phyloP scores from a whole-genome alignment of 53 echinoderm and acorn worm species.

The Luidia sarsii region DNA sequence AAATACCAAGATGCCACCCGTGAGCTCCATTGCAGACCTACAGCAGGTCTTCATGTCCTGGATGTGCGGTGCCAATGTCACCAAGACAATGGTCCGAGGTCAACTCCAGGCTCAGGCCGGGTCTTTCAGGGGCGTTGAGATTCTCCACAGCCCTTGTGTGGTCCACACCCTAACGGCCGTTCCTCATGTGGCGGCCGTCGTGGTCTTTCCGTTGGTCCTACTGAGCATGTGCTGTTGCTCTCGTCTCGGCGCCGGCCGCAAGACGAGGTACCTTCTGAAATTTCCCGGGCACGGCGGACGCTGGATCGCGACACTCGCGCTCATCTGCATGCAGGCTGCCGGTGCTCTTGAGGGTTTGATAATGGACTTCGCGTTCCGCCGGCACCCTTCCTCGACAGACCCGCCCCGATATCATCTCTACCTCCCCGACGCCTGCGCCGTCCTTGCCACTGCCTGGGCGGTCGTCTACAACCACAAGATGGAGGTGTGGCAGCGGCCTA shows the following conservation, averaged over 20 bases:
- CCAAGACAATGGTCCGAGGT: neutral
- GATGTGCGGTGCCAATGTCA: conserved; percentile 33
- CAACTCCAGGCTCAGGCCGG: neutral
- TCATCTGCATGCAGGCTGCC: neutral
- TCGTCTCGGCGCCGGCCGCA: neutral
- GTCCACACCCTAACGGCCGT: conserved; percentile 14
- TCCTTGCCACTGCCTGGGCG: conserved; percentile 3
- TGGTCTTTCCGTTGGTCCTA: conserved; percentile 13
- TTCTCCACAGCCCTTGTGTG: conserved; percentile 31
- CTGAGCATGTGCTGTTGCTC: neutral
- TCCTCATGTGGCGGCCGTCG: conserved; percentile 18
- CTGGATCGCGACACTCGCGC: conserved; percentile 10
- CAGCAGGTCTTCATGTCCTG: neutral
- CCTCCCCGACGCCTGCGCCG: conserved; percentile 37
- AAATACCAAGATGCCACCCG: neutral
- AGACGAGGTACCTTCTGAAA: conserved; percentile 38
- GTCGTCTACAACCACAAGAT: conserved; percentile 26
- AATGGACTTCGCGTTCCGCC: conserved; percentile 19
- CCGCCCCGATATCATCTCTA: conserved; percentile 44
- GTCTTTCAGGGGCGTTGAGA: no score
- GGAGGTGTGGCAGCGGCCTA: conserved; percentile 35
- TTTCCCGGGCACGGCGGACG: conserved; percentile 43
- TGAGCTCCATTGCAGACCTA: neutral
- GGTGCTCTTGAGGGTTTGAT: conserved; percentile 29
- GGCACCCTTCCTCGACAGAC: neutral